phyloP scores from a whole-genome alignment of 1,140 invertebrate species.

The Macrocentrus cingulum region DNA sequence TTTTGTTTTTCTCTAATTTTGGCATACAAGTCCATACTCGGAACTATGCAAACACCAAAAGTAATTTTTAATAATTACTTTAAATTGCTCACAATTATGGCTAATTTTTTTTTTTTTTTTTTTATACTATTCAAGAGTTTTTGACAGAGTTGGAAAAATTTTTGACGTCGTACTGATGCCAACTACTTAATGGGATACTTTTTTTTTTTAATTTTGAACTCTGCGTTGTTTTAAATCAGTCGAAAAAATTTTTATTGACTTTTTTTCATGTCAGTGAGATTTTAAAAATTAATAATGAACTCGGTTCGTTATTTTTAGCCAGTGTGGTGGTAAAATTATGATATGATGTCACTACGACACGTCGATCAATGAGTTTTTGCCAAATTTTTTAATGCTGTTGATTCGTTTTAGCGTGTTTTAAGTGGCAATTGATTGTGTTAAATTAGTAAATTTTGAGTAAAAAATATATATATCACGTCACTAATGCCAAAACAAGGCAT shows the following conservation, averaged over 20 bases:
- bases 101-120: neutral
- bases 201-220: too few species aligned
- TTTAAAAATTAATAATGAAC: too few species aligned
- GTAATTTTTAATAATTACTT: too few species aligned
- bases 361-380: conserved; percentile 3
- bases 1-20: neutral
- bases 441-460: neutral
- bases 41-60: neutral
- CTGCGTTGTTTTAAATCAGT: too few species aligned
- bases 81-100: conserved; percentile 9
- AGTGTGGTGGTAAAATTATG: too few species aligned
- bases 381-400: conserved; percentile 16
- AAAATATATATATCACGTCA: neutral
- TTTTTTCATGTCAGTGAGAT: too few species aligned
- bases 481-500: neutral
- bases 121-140: neutral
- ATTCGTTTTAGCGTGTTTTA: neutral
- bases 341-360: too few species aligned
- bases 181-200: too few species aligned
- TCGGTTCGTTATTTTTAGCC: too few species aligned
- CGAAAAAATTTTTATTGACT: too few species aligned
- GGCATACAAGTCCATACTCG: neutral
- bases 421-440: neutral
- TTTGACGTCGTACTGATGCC: neutral
- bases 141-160: too few species aligned